A percentile compares a stretch with the other conserved stretches of the same genome.
Conservation (phyloP, 2,888 invertebrate species). For the Drosophila maculinotata region DNA sequence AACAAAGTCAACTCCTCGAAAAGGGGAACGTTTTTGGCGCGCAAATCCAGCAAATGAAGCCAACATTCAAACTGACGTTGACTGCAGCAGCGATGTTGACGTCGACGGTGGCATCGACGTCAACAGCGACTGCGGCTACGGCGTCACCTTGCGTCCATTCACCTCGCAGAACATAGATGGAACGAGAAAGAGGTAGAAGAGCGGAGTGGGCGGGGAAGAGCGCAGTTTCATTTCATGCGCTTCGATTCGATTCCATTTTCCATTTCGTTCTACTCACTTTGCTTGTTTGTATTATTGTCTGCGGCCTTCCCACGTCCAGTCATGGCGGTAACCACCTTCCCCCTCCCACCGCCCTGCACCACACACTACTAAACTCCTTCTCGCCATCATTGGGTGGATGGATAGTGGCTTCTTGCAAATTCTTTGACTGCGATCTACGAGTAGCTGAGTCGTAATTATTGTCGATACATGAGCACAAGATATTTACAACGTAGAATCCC, state of each 20-base stretch:
- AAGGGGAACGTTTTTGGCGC: constrained; percentile 75
- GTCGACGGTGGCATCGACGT: constrained; percentile 7
- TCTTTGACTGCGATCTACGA: constrained; percentile 57
- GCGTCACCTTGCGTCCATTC: constrained; percentile 78
- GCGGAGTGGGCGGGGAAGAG: neutral
- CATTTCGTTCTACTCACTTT: constrained; percentile 69
- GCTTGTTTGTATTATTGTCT: constrained; percentile 54
- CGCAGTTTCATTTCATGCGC: constrained; percentile 63
- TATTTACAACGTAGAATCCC: constrained; percentile 47
- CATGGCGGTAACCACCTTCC: constrained; percentile 1
- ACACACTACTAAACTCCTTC: no score
- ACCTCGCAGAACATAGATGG: constrained; percentile 60
- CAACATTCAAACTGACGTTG: constrained; percentile 48
- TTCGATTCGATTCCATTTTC: constrained; percentile 76
- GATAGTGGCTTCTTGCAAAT: constrained; percentile 45
- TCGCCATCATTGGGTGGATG: constrained; percentile 2
- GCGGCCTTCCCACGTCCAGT: constrained; percentile 60
- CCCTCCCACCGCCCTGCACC: neutral
- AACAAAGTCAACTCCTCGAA: constrained; percentile 66
- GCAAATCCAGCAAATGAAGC: constrained; percentile 61
- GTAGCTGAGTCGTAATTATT: constrained; percentile 69
- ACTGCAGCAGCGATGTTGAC: constrained; percentile 44
- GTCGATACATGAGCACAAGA: constrained; percentile 63
- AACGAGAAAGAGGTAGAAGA: constrained; percentile 27
- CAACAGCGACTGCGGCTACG: constrained; percentile 38